phyloP scores from a whole-genome alignment of 2,113 vertebrate genomes.

The Camelus bactrianus region DNA sequence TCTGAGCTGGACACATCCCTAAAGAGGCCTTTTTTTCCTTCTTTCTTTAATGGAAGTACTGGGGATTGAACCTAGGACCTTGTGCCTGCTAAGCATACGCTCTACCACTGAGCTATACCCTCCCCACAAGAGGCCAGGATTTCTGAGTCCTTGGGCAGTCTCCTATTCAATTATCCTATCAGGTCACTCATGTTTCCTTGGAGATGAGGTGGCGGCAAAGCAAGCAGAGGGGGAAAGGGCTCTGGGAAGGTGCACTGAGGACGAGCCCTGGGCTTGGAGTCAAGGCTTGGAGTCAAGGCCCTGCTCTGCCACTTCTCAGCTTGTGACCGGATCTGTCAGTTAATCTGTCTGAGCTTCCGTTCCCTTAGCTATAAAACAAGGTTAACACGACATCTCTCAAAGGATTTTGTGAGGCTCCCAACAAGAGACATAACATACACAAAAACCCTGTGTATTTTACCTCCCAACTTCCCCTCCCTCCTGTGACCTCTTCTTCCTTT shows the following conservation, averaged over 20 bases:
- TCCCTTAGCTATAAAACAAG: neutral
- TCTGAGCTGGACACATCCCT: neutral
- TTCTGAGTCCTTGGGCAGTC: neutral
- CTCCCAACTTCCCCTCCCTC: neutral
- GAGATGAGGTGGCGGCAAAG: neutral
- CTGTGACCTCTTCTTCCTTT: neutral
- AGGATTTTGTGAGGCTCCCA: neutral
- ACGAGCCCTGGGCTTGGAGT: neutral
- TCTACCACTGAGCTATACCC: too few relatives aligned
- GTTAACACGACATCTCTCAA: neutral
- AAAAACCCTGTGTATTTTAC: neutral
- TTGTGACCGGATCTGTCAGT: neutral
- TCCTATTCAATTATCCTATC: neutral
- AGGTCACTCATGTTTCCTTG: neutral
- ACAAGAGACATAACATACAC: neutral
- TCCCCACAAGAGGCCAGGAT: neutral
- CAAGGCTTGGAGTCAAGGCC: neutral
- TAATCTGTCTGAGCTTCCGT: neutral
- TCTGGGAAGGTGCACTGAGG: neutral
- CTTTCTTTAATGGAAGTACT: too few relatives aligned
- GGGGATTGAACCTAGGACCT: too few relatives aligned
- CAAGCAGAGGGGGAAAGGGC: neutral
- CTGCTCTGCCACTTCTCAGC: neutral
- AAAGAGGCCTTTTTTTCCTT: neutral
- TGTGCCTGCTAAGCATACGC: too few relatives aligned